Evolutionary conservation across 1,140 invertebrate species (phyloP).

Genomic region (Ephestia elutella): DNA sequence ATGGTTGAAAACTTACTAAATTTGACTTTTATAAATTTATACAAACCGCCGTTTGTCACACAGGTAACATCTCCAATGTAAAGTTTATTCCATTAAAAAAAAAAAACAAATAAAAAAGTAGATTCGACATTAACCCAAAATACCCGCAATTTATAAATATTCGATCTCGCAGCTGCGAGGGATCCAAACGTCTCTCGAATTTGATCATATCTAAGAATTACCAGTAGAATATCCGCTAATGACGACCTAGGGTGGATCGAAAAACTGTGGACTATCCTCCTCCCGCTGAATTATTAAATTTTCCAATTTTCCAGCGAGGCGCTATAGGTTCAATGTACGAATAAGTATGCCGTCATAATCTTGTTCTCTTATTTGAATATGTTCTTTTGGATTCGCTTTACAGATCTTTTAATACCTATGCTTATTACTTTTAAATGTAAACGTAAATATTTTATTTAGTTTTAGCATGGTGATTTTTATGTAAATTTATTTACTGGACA

Average conservation of each 20-base stretch:
- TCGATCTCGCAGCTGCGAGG: not conserved
- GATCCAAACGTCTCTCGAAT: conserved; percentile 2
- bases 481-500: too few relatives aligned
- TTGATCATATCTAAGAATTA: conserved; percentile 4
- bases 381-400: not conserved
- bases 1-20: too few relatives aligned
- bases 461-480: too few relatives aligned
- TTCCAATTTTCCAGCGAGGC: conserved; percentile 6
- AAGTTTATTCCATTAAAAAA: too few relatives aligned
- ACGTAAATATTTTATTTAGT: too few relatives aligned
- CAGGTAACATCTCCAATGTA: too few relatives aligned
- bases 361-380: conserved; percentile 1
- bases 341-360: not conserved
- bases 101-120: too few relatives aligned
- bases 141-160: not conserved
- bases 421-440: too few relatives aligned
- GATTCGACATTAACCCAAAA: not conserved
- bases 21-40: too few relatives aligned
- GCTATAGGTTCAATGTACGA: not conserved
- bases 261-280: conserved; percentile 2
- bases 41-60: too few relatives aligned
- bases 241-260: conserved; percentile 2
- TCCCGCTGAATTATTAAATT: conserved; percentile 9
- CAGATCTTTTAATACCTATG: too few relatives aligned
- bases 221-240: conserved; percentile 9